These are phyloP conservation scores for Etia nguti DNA, from an alignment of 2,113 vertebrate genomes.

Conservation along the genomic window DNA sequence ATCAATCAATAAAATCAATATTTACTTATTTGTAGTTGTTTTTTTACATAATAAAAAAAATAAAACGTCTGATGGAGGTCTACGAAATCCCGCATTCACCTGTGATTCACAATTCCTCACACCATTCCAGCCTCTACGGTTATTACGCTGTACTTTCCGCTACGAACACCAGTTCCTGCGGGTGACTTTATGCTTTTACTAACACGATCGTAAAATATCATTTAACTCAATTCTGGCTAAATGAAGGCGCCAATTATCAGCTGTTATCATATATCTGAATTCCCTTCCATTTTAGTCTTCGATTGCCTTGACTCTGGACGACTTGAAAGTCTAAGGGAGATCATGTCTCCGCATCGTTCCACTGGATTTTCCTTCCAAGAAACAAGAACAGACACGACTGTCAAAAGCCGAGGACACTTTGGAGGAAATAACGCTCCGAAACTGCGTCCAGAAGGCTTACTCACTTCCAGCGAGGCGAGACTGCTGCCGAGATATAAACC, in stretches of 20 bases:
- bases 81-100: not conserved
- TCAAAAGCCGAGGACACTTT: conserved; percentile 17
- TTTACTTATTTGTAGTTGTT: not conserved
- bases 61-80: not conserved
- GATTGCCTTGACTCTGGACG: not conserved
- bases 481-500: not conserved
- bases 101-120: not conserved
- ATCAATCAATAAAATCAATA: not conserved
- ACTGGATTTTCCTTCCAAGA: not conserved
- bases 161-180: not conserved
- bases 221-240: not conserved
- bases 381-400: not conserved
- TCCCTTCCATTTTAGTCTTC: not conserved
- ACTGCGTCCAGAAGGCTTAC: conserved; percentile 2
- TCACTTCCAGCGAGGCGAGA: not conserved
- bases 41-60: not conserved
- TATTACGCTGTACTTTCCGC: not conserved
- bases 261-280: not conserved
- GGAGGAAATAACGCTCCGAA: not conserved
- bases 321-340: not conserved
- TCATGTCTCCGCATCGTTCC: not conserved
- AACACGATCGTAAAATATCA: not conserved
- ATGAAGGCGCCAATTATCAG: not conserved
- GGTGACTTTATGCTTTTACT: not conserved
- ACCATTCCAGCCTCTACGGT: not conserved